Evolutionary conservation across 2,113 vertebrate species (phyloP), one percentile per base, ranked within the genome.

Genomic region (Bolborhynchus lineola): DNA sequence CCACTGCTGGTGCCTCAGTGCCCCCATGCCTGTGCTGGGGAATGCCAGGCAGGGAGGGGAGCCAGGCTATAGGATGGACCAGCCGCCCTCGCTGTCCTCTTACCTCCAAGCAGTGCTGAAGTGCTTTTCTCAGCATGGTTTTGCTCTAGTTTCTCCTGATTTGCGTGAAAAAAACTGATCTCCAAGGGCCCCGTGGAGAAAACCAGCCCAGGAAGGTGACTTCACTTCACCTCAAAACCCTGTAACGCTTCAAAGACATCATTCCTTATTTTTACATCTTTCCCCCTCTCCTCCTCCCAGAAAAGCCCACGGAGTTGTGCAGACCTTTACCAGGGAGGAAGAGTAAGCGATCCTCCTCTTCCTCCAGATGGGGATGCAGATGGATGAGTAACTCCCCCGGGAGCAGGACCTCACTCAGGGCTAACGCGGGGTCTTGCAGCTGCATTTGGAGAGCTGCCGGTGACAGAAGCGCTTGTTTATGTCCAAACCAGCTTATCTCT

Each of bases 171-270:
- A 89, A 95, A 72, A 59, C 33, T 37, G 1, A 47, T 93, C 86
- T 95, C 41, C 1, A 49, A 68, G 70, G 91, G 80, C 77, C 65
- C 77, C 1, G 9, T 26, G 79, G 91, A 97, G 93, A 94, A 88
- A 93, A 94, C 2, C 80, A 87, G 76, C 88, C 77, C 89, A 93
- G 76, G 89, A 97, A 95, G 96, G 91, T 95, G 93, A 96, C 96
- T 96, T 82, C 74, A 13, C 75, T 92, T 96, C 95, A 92, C 93
- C 95, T 96, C 93, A 93, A 96, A 95, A 96, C 96, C 90, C 1
- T 47, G 60, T 96, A 93, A 95, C 19, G 5, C 59, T n/a, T 85
- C 77, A 92, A 87, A 93, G 91, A 95, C 52, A 16, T 95, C 84
- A 81, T 91, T 91, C 81, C 47, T 97, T 96, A 89, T 89, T 96